phyloP scores from a whole-genome alignment of 53 echinoderm and acorn worm genomes.

The Zoroaster sp. region DNA sequence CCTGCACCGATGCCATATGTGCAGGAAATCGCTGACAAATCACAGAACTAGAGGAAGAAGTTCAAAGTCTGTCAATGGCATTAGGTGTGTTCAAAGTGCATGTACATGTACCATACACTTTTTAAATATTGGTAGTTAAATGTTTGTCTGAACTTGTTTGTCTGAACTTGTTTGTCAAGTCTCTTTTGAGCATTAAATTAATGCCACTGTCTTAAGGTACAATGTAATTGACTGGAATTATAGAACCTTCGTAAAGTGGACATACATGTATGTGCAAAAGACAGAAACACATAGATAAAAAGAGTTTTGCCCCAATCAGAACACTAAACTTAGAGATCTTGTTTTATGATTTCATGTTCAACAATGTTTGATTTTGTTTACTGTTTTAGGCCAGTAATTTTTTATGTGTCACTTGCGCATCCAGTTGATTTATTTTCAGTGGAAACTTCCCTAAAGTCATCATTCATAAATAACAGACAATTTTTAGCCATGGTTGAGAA shows the following conservation, averaged over 20 bases:
- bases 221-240: too few species aligned
- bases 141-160: too few species aligned
- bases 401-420: neutral
- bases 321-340: too few species aligned
- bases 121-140: neutral
- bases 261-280: neutral
- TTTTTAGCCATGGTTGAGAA: slow-evolving; percentile 5
- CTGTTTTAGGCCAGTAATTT: too few species aligned
- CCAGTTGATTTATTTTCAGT: neutral
- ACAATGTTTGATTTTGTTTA: too few species aligned
- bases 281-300: neutral
- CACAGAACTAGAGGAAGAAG: neutral
- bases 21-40: neutral
- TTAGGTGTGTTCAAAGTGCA: slow-evolving; percentile 18
- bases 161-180: neutral
- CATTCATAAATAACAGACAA: neutral
- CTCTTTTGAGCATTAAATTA: neutral
- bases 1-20: neutral
- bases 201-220: too few species aligned
- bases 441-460: neutral
- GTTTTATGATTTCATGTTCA: too few species aligned
- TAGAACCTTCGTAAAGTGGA: neutral
- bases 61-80: neutral
- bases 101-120: neutral
- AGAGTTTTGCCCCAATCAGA: slow-evolving; percentile 3